Evolutionary conservation across 2,888 invertebrate genomes (phyloP), one percentile per base, ranked within the genome.

Genomic region (Iphiclides podalirius): DNA sequence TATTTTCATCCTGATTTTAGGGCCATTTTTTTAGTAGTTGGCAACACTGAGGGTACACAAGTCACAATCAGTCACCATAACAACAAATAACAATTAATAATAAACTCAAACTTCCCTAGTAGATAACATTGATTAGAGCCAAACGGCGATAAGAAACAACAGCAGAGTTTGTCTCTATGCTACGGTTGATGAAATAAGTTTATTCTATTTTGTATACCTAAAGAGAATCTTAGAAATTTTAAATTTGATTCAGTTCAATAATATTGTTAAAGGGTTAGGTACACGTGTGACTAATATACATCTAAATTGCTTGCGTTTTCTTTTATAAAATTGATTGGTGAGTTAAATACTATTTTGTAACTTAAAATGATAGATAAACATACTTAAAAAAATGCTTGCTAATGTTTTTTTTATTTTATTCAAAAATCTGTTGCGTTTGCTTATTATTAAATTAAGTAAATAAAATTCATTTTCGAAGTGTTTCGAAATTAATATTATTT

Each of bases 281-380:
- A 26, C 40, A 40, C 40, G 47, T 35, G 40, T 40, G 12, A n/a
- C 33, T 3, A n/a, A 15, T n/a, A 3, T 26, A 23, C 26, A n/a
- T 40, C 11, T 20, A 13, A 4, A 4, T 15, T 28, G 35, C 15
- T 9, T 28, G 14, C 2, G 4, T 7, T 23, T 11, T 20, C 4
- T n/a, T 20, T 20, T 20, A 20, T 6, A 20, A 28, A 28, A 28
- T 9, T 28, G 8, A 9, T 28, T n/a, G 28, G 28, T 28, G 2
- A n/a, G 28, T 38, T 15, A 36, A 36, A n/a, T 16, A 36, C 11
- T 38, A 38, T 23, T 26, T 39, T 13, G 14, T 26, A 12, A 23
- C 13, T 20, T 20, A 13, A 17, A n/a, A 1, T 14, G 7, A 13
- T 39, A 3, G 13, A 12, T 33, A 12, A 33, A n/a, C 12, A 37